These are phyloP conservation scores for Lepidochrysops patricia DNA, from an alignment of 2,888 invertebrate species.

Conservation along the genomic window DNA sequence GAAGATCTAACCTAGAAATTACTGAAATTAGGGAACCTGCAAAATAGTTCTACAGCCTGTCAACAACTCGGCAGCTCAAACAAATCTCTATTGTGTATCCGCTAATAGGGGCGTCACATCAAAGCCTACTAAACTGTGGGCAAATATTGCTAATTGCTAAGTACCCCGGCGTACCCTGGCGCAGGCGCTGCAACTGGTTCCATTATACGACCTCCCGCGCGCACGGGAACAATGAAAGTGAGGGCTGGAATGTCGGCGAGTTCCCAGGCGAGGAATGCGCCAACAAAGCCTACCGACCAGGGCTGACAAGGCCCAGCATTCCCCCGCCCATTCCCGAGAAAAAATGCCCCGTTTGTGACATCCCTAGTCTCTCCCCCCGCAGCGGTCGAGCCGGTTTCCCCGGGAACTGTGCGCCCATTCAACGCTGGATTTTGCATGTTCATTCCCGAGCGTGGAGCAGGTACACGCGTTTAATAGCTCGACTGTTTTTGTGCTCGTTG, in stretches of 20 bases:
- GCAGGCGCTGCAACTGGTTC: not conserved
- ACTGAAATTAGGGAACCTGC: too few species aligned
- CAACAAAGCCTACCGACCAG: conserved; percentile 58
- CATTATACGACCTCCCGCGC: conserved; percentile 60
- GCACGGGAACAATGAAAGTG: conserved; percentile 72
- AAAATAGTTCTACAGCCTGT: too few species aligned
- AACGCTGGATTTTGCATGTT: not conserved
- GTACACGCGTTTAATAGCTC: conserved; percentile 3
- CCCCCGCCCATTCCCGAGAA: not conserved
- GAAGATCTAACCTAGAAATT: too few species aligned
- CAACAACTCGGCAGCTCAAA: too few species aligned
- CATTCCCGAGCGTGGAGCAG: not conserved
- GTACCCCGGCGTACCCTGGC: not conserved
- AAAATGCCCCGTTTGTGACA: not conserved
- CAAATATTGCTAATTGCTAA: conserved; percentile 12
- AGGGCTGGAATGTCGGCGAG: conserved; percentile 68
- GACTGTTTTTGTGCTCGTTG: not conserved
- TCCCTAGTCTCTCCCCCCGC: not conserved
- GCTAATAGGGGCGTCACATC: not conserved
- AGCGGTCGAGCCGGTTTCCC: not conserved
- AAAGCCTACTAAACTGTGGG: not conserved
- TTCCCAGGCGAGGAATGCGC: conserved; percentile 73
- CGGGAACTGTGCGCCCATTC: not conserved
- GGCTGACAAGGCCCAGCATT: not conserved
- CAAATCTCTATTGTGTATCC: not conserved